These are phyloP conservation scores for Phoxinus dragarum DNA, from an alignment of 2,797 vertebrate species.

Conservation along the genomic window DNA sequence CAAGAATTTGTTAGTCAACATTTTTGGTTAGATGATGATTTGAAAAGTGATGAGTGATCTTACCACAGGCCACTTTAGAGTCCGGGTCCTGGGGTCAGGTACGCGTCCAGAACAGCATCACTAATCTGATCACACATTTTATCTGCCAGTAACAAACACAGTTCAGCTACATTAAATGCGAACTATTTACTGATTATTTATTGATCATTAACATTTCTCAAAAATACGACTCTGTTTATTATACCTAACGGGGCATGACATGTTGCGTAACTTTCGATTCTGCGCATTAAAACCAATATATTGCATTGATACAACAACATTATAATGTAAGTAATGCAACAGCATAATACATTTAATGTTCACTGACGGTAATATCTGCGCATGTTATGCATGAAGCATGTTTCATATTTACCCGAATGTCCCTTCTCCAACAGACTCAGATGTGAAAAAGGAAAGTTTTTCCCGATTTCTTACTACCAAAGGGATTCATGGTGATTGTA, in stretches of 20 bases:
- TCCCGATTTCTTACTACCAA: slow-evolving; percentile 58
- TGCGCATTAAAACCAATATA: background rate
- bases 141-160: slow-evolving; percentile 67
- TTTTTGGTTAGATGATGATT: background rate
- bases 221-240: background rate
- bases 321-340: background rate
- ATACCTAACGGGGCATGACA: background rate
- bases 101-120: slow-evolving; percentile 79
- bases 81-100: slow-evolving; percentile 78
- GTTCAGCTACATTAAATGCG: background rate
- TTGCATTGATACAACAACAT: background rate
- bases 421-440: slow-evolving; percentile 80
- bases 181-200: background rate
- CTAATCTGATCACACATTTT: slow-evolving; percentile 85
- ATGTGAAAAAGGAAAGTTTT: slow-evolving; percentile 82
- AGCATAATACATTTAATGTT: background rate
- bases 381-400: background rate
- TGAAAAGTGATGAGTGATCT: background rate
- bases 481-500: slow-evolving; percentile 68
- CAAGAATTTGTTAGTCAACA: background rate
- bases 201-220: background rate
- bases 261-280: background rate
- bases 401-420: slow-evolving; percentile 73
- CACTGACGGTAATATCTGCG: background rate
- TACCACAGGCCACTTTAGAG: slow-evolving; percentile 82